A percentile compares a stretch with the other conserved stretches of the same genome.
These are phyloP conservation scores for Gonioctena quinquepunctata DNA, from an alignment of 1,140 invertebrate genomes.

Conservation along the genomic window DNA sequence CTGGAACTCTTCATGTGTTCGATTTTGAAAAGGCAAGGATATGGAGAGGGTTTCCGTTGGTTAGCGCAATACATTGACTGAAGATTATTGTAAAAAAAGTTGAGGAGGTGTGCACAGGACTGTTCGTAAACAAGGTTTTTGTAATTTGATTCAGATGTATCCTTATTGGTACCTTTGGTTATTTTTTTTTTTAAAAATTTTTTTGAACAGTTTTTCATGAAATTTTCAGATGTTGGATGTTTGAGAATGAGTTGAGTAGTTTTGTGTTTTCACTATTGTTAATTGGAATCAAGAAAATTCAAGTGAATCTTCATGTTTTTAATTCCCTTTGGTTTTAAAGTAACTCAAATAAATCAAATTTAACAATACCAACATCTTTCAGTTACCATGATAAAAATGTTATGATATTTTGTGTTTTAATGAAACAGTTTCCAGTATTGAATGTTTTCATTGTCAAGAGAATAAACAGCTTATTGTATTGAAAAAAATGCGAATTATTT, in stretches of 20 bases:
- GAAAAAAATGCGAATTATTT: too few relatives aligned
- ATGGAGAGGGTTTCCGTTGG: constrained; percentile 99
- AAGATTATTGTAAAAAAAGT: constrained; percentile 43
- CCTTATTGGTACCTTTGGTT: background rate
- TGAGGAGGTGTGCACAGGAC: background rate
- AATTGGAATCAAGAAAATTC: background rate
- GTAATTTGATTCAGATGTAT: background rate
- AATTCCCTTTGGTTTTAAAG: background rate
- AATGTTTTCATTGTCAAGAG: too few relatives aligned
- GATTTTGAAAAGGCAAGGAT: constrained; percentile 97
- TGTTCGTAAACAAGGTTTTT: background rate
- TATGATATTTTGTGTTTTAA: too few relatives aligned
- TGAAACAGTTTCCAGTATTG: too few relatives aligned
- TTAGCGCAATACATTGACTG: constrained; percentile 96
- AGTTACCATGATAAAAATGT: too few relatives aligned
- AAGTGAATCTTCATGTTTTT: background rate
- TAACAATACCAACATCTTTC: too few relatives aligned
- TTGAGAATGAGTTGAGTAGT: background rate
- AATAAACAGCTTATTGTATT: too few relatives aligned
- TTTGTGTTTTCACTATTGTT: background rate
- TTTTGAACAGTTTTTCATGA: background rate
- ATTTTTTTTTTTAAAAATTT: background rate
- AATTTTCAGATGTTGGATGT: background rate
- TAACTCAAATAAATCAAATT: too few relatives aligned
- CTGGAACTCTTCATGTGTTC: constrained; percentile 99